Percentiles rank a stretch among this genome's conserved stretches.
These are phyloP conservation scores for Mesocricetus auratus DNA, from an alignment of 2,113 vertebrate species.

Conservation along the genomic window DNA sequence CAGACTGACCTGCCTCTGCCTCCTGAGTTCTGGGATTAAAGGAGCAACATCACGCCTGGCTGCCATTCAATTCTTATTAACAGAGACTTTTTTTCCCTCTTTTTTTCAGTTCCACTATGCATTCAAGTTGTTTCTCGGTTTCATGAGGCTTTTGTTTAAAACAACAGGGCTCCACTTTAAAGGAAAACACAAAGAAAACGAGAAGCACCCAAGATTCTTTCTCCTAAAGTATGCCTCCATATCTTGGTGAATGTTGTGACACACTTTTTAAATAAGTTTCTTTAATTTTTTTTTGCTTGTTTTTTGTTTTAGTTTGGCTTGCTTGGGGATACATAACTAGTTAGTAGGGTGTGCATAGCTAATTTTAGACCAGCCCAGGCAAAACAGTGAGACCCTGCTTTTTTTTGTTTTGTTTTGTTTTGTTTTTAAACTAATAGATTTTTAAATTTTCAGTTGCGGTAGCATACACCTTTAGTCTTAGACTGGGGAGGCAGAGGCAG, in stretches of 20 bases:
- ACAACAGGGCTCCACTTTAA: neutral
- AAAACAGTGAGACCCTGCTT: neutral
- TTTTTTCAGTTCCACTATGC: neutral
- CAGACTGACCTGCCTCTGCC: too few relatives aligned
- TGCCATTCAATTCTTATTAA: neutral
- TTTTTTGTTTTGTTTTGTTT: too few relatives aligned
- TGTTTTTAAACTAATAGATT: neutral
- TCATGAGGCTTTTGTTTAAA: neutral
- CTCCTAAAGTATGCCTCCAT: neutral
- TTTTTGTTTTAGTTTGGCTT: neutral
- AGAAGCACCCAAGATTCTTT: neutral
- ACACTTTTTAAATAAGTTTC: too few relatives aligned
- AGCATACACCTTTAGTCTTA: neutral
- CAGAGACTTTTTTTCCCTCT: too few relatives aligned
- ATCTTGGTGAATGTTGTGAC: too few relatives aligned
- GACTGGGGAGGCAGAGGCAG: neutral
- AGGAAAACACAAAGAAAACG: too few relatives aligned
- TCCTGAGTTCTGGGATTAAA: too few relatives aligned
- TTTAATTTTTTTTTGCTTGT: neutral
- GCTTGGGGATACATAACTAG: neutral
- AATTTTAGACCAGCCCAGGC: neutral
- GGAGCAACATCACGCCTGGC: too few relatives aligned
- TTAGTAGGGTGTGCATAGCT: neutral
- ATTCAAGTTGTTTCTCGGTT: neutral
- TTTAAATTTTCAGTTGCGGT: neutral